Percentiles rank a stretch among this genome's conserved stretches.
Evolutionary conservation across 2,888 invertebrate species (phyloP).

Genomic region (Protonemura montana): DNA sequence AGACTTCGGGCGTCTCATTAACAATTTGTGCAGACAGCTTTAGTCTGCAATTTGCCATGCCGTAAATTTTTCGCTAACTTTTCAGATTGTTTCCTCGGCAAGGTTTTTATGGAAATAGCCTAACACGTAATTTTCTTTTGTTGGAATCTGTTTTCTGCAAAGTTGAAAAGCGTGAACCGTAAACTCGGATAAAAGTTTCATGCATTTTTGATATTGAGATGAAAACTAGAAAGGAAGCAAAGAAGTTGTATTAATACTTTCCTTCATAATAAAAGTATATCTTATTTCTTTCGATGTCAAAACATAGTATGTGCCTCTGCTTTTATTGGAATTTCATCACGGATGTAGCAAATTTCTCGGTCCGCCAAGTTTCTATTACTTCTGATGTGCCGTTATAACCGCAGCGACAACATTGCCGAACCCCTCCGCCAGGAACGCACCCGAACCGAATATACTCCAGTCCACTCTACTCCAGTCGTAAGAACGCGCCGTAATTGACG

Average conservation of each 20-base stretch:
- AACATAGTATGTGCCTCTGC: background rate
- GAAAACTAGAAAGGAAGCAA: background rate
- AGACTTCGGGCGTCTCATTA: background rate
- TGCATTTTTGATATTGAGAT: background rate
- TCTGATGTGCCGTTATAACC: background rate
- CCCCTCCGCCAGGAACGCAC: background rate
- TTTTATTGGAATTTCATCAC: background rate
- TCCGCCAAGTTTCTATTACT: background rate
- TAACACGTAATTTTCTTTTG: background rate
- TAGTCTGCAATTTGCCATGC: background rate
- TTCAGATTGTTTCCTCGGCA: background rate
- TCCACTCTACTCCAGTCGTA: background rate
- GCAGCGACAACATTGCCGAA: background rate
- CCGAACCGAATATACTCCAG: background rate
- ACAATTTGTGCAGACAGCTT: background rate
- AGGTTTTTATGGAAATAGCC: background rate
- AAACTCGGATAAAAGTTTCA: slow-evolving; percentile 7
- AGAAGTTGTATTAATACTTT: background rate
- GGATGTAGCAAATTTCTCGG: background rate
- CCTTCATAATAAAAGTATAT: background rate
- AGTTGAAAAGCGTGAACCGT: slow-evolving; percentile 7
- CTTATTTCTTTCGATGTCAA: background rate
- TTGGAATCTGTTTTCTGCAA: background rate
- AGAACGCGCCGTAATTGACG: background rate
- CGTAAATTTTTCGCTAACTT: background rate